These are phyloP conservation scores for Hydriomena furcata DNA, from an alignment of 2,888 invertebrate species.

Conservation along the genomic window DNA sequence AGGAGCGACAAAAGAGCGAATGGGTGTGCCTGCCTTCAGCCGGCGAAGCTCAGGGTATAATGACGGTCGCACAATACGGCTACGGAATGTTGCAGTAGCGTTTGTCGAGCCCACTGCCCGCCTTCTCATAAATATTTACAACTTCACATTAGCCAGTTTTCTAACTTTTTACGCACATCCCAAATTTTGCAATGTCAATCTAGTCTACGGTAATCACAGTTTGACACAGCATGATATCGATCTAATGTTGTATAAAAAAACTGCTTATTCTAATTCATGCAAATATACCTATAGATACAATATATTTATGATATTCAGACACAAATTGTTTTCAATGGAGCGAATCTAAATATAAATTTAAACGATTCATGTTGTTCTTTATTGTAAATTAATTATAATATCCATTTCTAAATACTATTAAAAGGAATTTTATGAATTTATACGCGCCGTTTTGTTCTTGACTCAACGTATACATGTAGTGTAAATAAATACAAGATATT, in stretches of 20 bases:
- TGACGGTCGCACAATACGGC: slow-evolving; percentile 69
- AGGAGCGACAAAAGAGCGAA: slow-evolving; percentile 72
- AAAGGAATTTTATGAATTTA: neutral
- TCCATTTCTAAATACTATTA: too few relatives aligned
- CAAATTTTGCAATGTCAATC: slow-evolving; percentile 4
- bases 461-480: slow-evolving; percentile 2
- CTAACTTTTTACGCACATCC: slow-evolving; percentile 9
- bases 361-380: slow-evolving; percentile 1
- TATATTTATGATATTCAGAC: slow-evolving; percentile 9
- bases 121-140: slow-evolving; percentile 79
- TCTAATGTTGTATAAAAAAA: slow-evolving; percentile 4
- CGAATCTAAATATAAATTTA: slow-evolving; percentile 9
- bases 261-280: slow-evolving; percentile 23
- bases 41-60: slow-evolving; percentile 59
- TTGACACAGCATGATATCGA: slow-evolving; percentile 2
- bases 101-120: slow-evolving; percentile 60
- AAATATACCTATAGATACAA: slow-evolving; percentile 7
- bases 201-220: slow-evolving; percentile 2
- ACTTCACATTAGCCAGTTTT: slow-evolving; percentile 21
- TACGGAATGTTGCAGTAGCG: slow-evolving; percentile 65
- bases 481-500: slow-evolving; percentile 67
- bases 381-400: too few relatives aligned
- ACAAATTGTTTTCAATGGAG: slow-evolving; percentile 8
- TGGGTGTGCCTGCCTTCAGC: slow-evolving; percentile 70
- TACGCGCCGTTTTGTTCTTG: neutral